Conservation (phyloP, 2,113 vertebrate genomes). For the Muntiacus reevesi region DNA sequence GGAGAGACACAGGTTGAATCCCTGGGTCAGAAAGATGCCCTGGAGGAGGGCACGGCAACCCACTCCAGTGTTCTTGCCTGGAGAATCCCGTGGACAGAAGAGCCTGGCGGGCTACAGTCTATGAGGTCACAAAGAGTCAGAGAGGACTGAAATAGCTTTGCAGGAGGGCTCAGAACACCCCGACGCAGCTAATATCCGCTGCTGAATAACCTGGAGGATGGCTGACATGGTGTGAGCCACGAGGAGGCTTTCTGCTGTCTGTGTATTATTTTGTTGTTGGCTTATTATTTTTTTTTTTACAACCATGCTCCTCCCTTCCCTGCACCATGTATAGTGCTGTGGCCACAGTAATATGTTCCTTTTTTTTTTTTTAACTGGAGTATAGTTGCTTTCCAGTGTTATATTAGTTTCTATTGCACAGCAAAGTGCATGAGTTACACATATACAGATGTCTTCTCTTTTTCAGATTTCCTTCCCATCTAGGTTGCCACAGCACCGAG, state of each 20-base stretch:
- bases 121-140: not conserved
- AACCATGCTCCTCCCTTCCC: fast-evolving
- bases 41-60: not conserved
- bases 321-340: fast-evolving
- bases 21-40: not conserved
- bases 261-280: no score
- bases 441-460: not conserved
- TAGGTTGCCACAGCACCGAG: not conserved
- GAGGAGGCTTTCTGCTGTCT: not conserved
- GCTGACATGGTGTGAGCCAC: fast-evolving
- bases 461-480: not conserved
- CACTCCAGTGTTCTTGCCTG: not conserved
- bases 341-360: not conserved
- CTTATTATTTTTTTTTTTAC: not conserved
- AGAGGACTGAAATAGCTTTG: not conserved
- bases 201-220: fast-evolving
- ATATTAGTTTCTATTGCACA: not conserved
- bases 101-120: not conserved
- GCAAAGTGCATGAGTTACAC: not conserved
- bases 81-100: not conserved
- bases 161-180: not conserved
- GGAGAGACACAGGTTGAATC: not conserved
- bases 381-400: not conserved
- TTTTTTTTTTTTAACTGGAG: not conserved
- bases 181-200: not conserved